Evolutionary conservation across 2,797 vertebrate genomes (phyloP), one percentile per base, ranked within the genome.

Genomic region (Lerista edwardsae): DNA sequence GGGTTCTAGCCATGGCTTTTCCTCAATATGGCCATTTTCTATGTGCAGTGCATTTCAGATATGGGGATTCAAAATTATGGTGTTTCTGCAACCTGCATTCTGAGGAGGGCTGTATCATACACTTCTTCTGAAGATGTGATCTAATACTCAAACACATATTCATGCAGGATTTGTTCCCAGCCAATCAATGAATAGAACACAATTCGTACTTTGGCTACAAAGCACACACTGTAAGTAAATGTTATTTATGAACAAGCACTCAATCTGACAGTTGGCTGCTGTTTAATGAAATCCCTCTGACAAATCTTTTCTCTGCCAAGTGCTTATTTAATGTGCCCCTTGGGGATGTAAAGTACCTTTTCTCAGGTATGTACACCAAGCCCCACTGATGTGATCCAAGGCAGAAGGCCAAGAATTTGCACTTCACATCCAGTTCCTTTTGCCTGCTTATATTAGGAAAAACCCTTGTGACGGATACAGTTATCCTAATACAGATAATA

Each of bases 271-370:
- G 61, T 47, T 83, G 78, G 76, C 75, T 74, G 75, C 47, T 80
- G 39, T 71, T 75, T 75, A 83, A 69, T 79, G 61, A 74, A 83
- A 79, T 61, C n/a, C 39, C 2, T 21, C 57, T 75, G 41, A 69
- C 3, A 83, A 75, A 77, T 39, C 39, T 67, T 67, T n/a, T 80
- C 31, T 62, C 31, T 80, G 71, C 64, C 77, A 69, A 71, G 39
- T 69, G 31, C 73, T 76, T 68, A 62, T 75, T 84, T 87, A 69
- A 87, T 75, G 64, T 80, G 64, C 55, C 72, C 72, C 82, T 80
- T 75, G 72, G 77, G 77, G 51, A 76, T 80, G 34, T 0, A n/a
- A 41, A 83, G 31, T 84, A 80, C 31, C 67, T 84, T 79, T 83
- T 64, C 55, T 83, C 76, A 84, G 72, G 86, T 80, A 84, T 44